Conservation (phyloP, 2,113 vertebrate genomes). For the Silurus meridionalis region DNA sequence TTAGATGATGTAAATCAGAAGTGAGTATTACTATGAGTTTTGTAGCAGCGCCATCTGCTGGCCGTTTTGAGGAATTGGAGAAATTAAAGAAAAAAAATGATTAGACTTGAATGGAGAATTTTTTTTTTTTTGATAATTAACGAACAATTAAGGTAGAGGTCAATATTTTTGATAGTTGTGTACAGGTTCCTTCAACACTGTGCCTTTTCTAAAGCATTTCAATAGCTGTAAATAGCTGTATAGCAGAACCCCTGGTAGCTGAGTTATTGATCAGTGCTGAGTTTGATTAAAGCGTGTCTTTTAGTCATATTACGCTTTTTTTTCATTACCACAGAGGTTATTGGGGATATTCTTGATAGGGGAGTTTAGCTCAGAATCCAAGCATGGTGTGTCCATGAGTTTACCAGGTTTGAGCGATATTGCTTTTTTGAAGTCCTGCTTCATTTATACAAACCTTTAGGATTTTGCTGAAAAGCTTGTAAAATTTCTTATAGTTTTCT, state of each 20-base stretch:
- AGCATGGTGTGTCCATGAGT: background rate
- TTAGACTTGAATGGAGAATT: background rate
- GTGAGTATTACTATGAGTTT: background rate
- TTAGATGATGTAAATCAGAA: background rate
- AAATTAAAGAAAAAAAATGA: background rate
- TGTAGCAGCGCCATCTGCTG: slow-evolving; percentile 33
- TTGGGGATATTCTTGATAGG: background rate
- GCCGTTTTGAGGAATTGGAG: background rate
- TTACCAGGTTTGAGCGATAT: background rate
- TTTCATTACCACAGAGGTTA: background rate
- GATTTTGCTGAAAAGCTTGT: background rate
- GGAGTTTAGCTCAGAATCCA: background rate
- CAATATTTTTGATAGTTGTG: background rate
- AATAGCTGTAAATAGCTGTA: background rate
- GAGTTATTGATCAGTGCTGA: background rate
- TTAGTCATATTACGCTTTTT: background rate
- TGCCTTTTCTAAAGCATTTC: background rate
- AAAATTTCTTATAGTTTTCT: background rate
- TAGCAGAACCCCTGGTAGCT: background rate
- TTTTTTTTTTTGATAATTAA: background rate
- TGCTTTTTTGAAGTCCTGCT: background rate
- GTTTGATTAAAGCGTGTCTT: background rate
- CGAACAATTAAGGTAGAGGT: background rate
- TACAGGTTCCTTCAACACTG: background rate
- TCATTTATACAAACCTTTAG: background rate